Conservation (phyloP, 1,140 invertebrate genomes). For the Solen grandis region DNA sequence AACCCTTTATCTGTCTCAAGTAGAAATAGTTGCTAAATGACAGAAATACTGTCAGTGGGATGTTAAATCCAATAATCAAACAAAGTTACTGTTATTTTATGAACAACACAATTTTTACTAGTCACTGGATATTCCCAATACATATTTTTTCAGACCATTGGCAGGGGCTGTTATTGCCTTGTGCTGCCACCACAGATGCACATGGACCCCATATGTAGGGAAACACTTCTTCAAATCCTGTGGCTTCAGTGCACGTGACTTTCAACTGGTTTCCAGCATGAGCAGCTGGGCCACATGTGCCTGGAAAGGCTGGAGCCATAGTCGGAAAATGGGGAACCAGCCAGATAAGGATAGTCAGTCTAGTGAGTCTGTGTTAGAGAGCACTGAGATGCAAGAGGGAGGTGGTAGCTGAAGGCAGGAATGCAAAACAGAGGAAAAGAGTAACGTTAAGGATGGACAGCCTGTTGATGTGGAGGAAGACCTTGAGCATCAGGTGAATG, state of each 20-base stretch:
- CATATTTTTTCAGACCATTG: conserved; percentile 49
- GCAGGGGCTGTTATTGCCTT: conserved; percentile 89
- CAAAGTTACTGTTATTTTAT: no score
- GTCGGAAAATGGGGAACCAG: not conserved
- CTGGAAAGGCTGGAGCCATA: conserved; percentile 66
- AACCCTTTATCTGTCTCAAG: no score
- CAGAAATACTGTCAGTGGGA: no score
- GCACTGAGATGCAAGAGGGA: no score
- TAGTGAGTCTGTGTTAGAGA: no score
- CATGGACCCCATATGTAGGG: conserved; percentile 87
- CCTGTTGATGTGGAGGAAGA: not conserved
- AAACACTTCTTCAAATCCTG: conserved; percentile 82
- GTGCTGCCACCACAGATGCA: conserved; percentile 94
- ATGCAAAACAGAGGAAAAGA: not conserved
- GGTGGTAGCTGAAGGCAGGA: no score
- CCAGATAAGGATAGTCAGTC: no score
- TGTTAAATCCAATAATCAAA: no score
- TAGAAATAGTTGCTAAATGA: no score
- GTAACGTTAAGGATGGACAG: conserved; percentile 1
- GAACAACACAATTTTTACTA: no score
- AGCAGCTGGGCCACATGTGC: conserved; percentile 92
- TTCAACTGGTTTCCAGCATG: conserved; percentile 88
- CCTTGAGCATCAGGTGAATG: not conserved
- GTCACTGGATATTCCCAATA: no score
- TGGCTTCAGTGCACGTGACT: conserved; percentile 85